Evolutionary conservation across 2,113 vertebrate genomes (phyloP).

Genomic region (Seriola dumerili): DNA sequence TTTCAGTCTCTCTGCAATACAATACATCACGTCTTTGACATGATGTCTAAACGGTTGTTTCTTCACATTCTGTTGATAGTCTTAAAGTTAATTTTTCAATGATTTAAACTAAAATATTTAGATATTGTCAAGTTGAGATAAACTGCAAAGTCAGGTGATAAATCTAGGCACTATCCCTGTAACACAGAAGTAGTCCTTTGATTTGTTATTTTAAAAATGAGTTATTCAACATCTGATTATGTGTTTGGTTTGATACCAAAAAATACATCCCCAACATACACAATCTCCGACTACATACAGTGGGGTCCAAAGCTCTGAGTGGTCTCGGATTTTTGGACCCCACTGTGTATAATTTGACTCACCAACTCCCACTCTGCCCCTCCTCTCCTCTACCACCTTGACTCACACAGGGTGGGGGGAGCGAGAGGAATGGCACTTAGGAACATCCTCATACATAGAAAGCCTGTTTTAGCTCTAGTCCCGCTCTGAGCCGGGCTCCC

Average conservation of each 20-base stretch:
- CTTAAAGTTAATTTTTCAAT: too few relatives aligned
- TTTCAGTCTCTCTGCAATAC: too few relatives aligned
- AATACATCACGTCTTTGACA: too few relatives aligned
- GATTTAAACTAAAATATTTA: too few relatives aligned
- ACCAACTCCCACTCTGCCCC: constrained; percentile 21
- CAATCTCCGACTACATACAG: too few relatives aligned
- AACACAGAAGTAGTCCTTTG: neutral
- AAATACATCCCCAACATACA: too few relatives aligned
- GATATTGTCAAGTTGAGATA: neutral
- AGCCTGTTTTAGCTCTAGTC: constrained; percentile 82
- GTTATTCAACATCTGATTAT: neutral
- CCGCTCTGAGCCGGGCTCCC: constrained; percentile 57
- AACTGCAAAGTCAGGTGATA: constrained; percentile 12
- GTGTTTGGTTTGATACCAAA: too few relatives aligned
- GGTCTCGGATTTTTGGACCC: too few relatives aligned
- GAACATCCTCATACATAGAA: constrained; percentile 75
- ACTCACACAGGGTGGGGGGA: constrained; percentile 50
- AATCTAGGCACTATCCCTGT: neutral
- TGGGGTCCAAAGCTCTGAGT: too few relatives aligned
- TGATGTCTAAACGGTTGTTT: too few relatives aligned
- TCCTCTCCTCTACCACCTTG: constrained; percentile 43
- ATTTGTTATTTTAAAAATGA: neutral
- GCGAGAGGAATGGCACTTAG: constrained; percentile 76
- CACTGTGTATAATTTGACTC: constrained; percentile 33
- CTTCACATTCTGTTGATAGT: too few relatives aligned